Conservation (phyloP, 2,888 invertebrate species). For the Falcaria lacertinaria region DNA sequence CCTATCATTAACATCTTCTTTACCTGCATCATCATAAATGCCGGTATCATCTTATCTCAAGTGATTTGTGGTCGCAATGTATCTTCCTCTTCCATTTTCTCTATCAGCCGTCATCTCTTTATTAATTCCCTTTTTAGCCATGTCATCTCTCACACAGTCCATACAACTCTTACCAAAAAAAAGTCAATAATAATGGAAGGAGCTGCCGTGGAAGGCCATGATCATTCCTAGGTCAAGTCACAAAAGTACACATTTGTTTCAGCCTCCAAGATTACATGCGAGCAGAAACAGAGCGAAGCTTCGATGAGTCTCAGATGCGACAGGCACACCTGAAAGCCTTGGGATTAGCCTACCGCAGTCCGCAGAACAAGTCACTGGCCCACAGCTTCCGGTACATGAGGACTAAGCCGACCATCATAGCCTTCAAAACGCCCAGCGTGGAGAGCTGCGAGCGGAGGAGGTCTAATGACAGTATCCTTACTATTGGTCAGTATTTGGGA, state of each 20-base stretch:
- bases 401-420: conserved; percentile 92
- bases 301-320: conserved; percentile 83
- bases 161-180: too few species aligned
- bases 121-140: too few species aligned
- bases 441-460: conserved; percentile 83
- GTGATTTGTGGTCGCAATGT: too few species aligned
- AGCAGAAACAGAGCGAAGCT: conserved; percentile 89
- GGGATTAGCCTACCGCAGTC: conserved; percentile 84
- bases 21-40: too few species aligned
- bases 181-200: too few species aligned
- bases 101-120: too few species aligned
- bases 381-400: conserved; percentile 95
- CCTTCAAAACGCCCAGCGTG: conserved; percentile 90
- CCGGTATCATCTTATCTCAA: too few species aligned
- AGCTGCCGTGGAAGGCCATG: too few species aligned
- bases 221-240: too few species aligned
- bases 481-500: conserved; percentile 72
- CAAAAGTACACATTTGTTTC: conserved; percentile 19
- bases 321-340: conserved; percentile 82
- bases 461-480: conserved; percentile 78
- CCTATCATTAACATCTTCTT: too few species aligned
- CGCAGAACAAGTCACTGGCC: conserved; percentile 88
- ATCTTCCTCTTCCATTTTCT: too few species aligned
- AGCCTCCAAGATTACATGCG: conserved; percentile 85
- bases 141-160: too few species aligned